Conservation (phyloP, 2,888 invertebrate species). For the Drosophila eohydei region DNA sequence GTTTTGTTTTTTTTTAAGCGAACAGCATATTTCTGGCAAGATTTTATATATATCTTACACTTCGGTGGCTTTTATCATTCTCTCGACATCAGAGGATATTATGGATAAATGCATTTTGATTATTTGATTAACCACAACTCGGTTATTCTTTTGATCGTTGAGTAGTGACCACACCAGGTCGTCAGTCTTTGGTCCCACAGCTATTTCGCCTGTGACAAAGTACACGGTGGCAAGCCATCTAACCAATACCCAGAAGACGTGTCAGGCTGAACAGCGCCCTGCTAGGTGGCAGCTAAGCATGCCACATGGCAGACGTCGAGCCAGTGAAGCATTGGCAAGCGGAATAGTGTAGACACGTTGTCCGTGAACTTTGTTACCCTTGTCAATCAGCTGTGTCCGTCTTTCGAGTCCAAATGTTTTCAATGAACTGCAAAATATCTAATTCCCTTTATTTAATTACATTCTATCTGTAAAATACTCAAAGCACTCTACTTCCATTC, state of each 20-base stretch:
- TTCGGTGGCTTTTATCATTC: slow-evolving; percentile 37
- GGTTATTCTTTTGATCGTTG: slow-evolving; percentile 35
- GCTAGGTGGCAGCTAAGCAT: neutral
- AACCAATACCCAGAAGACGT: neutral
- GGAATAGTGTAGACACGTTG: slow-evolving; percentile 8
- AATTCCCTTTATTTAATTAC: slow-evolving; percentile 44
- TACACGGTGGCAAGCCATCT: neutral
- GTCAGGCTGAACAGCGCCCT: neutral
- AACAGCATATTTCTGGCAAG: neutral
- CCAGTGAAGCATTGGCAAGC: slow-evolving; percentile 7
- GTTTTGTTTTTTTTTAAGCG: neutral
- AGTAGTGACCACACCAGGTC: slow-evolving; percentile 17
- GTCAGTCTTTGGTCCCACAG: neutral
- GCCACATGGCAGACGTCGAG: neutral
- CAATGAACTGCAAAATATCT: slow-evolving; percentile 59
- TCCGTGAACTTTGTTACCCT: slow-evolving; percentile 53
- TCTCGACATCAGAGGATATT: slow-evolving; percentile 32
- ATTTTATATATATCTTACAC: slow-evolving; percentile 28
- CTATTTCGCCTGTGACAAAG: slow-evolving; percentile 1
- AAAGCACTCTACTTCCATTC: slow-evolving; percentile 21
- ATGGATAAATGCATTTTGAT: slow-evolving; percentile 57
- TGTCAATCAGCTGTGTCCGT: slow-evolving; percentile 50
- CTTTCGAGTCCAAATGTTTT: slow-evolving; percentile 23
- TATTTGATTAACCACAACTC: slow-evolving; percentile 65
- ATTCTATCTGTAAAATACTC: slow-evolving; percentile 33